Evolutionary conservation across 2,888 invertebrate genomes (phyloP).

Genomic region (Sabatieria punctata): DNA sequence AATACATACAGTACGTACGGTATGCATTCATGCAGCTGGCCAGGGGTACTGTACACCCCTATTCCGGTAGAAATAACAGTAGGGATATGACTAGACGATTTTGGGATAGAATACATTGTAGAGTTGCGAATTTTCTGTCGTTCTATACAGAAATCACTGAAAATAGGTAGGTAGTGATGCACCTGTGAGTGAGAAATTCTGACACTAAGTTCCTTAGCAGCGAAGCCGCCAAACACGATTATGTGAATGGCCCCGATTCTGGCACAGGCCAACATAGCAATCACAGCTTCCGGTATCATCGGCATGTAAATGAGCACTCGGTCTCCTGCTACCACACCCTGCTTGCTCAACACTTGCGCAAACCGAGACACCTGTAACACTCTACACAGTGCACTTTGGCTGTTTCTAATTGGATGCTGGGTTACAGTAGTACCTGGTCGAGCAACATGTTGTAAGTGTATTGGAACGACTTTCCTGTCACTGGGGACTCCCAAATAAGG

Average conservation of each 20-base stretch:
- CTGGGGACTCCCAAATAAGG: slow-evolving; percentile 72
- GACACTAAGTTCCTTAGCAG: slow-evolving; percentile 63
- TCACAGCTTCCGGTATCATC: slow-evolving; percentile 68
- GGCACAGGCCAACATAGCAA: slow-evolving; percentile 71
- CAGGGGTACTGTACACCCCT: no score
- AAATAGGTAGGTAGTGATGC: no score
- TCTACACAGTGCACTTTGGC: no score
- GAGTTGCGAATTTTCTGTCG: no score
- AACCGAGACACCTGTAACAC: slow-evolving; percentile 48
- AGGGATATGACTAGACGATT: no score
- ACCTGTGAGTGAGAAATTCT: slow-evolving; percentile 57
- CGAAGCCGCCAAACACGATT: slow-evolving; percentile 81
- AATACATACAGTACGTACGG: background rate
- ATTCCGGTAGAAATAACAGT: no score
- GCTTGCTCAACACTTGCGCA: slow-evolving; percentile 56
- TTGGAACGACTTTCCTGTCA: slow-evolving; percentile 55
- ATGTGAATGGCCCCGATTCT: slow-evolving; percentile 80
- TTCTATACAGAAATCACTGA: no score
- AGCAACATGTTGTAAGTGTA: slow-evolving; percentile 64
- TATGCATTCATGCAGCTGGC: background rate
- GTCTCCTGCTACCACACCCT: slow-evolving; percentile 65
- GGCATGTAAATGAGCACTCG: slow-evolving; percentile 85
- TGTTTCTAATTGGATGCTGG: no score
- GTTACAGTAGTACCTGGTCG: slow-evolving; percentile 49
- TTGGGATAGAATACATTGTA: no score